phyloP scores from a whole-genome alignment of 2,888 invertebrate genomes.

The Reticulitermes lucifugus region DNA sequence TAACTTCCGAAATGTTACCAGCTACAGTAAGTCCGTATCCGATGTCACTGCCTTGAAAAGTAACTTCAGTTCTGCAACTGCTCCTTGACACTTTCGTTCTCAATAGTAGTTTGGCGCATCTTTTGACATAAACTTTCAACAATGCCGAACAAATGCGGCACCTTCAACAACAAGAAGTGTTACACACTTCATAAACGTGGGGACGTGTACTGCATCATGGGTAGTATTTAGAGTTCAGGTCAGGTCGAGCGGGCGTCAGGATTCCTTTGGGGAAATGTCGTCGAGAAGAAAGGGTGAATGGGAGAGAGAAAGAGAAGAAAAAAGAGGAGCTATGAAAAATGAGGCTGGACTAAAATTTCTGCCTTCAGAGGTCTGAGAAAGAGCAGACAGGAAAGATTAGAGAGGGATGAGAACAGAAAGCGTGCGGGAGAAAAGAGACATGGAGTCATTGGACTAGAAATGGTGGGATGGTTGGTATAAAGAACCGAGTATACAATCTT shows the following conservation, averaged over 20 bases:
- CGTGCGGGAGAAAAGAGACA: conserved; percentile 33
- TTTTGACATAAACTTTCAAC: too few relatives aligned
- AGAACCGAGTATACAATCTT: conserved; percentile 26
- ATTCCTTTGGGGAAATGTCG: conserved; percentile 20
- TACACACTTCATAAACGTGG: too few relatives aligned
- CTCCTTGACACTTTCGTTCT: too few relatives aligned
- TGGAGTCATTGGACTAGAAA: not conserved
- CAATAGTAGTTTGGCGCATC: too few relatives aligned
- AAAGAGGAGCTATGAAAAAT: conserved; percentile 12
- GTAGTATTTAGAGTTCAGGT: not conserved
- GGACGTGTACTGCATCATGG: not conserved
- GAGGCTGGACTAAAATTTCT: conserved; percentile 37
- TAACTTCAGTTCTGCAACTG: too few relatives aligned
- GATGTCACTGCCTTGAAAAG: too few relatives aligned
- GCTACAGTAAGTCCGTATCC: too few relatives aligned
- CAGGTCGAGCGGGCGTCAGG: conserved; percentile 27
- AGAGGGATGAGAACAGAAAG: conserved; percentile 52
- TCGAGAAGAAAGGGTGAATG: conserved; percentile 7
- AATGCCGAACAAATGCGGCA: too few relatives aligned
- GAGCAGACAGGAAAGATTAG: conserved; percentile 49
- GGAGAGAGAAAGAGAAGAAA: conserved; percentile 28
- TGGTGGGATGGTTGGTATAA: conserved; percentile 12
- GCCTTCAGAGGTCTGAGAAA: conserved; percentile 36
- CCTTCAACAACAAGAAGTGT: too few relatives aligned
- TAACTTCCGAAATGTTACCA: too few relatives aligned